A percentile compares a stretch with the other conserved stretches of the same genome.
These are phyloP conservation scores for Oscheius myriophilus DNA, from an alignment of 2,888 invertebrate genomes.

Conservation along the genomic window DNA sequence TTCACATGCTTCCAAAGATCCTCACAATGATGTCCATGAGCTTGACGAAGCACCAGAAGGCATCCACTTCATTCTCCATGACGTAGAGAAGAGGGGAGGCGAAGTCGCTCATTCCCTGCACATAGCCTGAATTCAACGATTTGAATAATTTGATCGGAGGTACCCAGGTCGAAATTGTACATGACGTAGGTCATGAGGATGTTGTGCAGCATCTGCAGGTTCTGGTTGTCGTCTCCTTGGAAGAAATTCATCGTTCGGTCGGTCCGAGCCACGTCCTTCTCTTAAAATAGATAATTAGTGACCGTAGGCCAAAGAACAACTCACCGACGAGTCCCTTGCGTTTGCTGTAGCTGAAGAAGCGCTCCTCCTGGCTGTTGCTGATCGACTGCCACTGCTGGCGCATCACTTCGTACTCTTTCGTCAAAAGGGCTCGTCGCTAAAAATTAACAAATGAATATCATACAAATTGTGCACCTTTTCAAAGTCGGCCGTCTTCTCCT, in stretches of 20 bases:
- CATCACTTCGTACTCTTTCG: conserved; percentile 75
- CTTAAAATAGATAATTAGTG: conserved; percentile 72
- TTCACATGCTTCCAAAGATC: neutral
- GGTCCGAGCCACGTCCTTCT: conserved; percentile 95
- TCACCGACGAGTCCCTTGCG: conserved; percentile 87
- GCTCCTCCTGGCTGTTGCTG: conserved; percentile 84
- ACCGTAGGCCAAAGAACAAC: conserved; percentile 25
- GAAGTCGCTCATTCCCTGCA: conserved; percentile 97
- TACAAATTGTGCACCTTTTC: conserved; percentile 71
- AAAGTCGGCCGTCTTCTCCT: conserved; percentile 81
- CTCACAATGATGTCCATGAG: conserved; percentile 93
- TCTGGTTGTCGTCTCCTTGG: conserved; percentile 91
- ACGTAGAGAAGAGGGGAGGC: conserved; percentile 89
- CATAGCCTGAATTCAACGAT: conserved; percentile 72
- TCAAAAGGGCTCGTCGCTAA: conserved; percentile 78
- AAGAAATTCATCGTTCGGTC: conserved; percentile 90
- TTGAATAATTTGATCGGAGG: neutral
- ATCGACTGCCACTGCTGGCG: conserved; percentile 95
- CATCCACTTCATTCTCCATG: conserved; percentile 90
- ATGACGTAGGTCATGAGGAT: conserved; percentile 97
- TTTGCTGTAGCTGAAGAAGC: conserved; percentile 88
- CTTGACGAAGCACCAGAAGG: conserved; percentile 98
- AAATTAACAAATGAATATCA: neutral
- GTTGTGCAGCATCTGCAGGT: conserved; percentile 85
- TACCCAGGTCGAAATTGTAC: conserved; percentile 95